Percentiles rank a stretch among this genome's conserved stretches.
These are phyloP conservation scores for Heteromormyrus szaboi DNA, from an alignment of 2,797 vertebrate species.

Conservation along the genomic window DNA sequence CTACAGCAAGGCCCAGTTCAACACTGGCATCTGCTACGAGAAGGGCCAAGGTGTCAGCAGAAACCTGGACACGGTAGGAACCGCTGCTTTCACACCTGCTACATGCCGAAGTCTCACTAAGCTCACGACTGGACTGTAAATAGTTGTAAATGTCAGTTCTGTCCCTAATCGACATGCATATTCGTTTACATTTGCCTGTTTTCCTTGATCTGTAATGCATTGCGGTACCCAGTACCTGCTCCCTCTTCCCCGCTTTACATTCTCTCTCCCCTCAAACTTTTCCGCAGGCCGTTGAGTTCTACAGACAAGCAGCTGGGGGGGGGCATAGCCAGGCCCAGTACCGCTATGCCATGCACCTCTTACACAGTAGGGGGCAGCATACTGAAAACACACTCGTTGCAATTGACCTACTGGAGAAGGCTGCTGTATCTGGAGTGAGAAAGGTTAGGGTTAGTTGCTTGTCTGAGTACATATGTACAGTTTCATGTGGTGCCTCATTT, in stretches of 20 bases:
- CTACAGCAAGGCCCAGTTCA: constrained; percentile 90
- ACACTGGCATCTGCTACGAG: constrained; percentile 82
- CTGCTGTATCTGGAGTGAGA: constrained; percentile 66
- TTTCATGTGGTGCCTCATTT: neutral
- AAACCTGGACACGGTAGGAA: constrained; percentile 67
- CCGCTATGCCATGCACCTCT: constrained; percentile 71
- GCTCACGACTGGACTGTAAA: neutral
- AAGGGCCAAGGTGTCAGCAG: constrained; percentile 72
- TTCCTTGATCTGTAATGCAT: neutral
- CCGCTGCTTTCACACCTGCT: neutral
- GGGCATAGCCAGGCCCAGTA: constrained; percentile 81
- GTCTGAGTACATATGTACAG: neutral
- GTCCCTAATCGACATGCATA: neutral
- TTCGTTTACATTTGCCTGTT: neutral
- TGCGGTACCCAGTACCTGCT: neutral
- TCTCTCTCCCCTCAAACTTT: neutral
- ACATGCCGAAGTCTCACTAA: neutral
- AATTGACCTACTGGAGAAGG: constrained; percentile 64
- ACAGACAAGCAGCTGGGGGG: constrained; percentile 66
- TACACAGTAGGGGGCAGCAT: constrained; percentile 53
- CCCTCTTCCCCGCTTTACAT: neutral
- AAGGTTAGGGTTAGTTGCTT: constrained; percentile 58
- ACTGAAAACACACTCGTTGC: constrained; percentile 49
- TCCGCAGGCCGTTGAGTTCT: constrained; percentile 73
- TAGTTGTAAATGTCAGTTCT: neutral